Conservation (phyloP, 2,113 vertebrate genomes). For the Nycticebus coucang region DNA sequence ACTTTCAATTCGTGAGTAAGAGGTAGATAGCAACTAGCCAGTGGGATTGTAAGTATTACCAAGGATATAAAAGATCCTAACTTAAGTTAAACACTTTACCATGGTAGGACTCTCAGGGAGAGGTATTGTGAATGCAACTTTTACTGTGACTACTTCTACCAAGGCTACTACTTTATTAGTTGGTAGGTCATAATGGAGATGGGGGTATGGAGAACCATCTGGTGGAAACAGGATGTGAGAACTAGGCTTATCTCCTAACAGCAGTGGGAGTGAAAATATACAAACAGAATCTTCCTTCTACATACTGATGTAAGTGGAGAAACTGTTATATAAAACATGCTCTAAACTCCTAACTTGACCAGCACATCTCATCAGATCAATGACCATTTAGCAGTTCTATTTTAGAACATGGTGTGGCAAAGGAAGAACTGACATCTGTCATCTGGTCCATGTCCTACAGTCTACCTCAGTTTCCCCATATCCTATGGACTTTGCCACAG, state of each 20-base stretch:
- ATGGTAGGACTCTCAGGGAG: neutral
- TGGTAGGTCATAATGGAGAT: neutral
- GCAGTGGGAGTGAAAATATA: neutral
- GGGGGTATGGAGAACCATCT: neutral
- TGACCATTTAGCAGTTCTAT: conserved; percentile 17
- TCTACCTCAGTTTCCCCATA: neutral
- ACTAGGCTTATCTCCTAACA: neutral
- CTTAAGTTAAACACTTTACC: neutral
- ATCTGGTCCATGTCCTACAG: neutral
- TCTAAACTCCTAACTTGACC: neutral
- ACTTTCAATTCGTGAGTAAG: neutral
- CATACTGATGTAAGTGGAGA: neutral
- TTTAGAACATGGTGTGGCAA: neutral
- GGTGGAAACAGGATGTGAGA: neutral
- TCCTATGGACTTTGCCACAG: neutral
- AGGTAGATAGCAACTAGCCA: neutral
- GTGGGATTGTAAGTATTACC: neutral
- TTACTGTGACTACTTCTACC: neutral
- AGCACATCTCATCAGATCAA: neutral
- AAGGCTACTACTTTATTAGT: neutral
- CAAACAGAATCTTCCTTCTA: neutral
- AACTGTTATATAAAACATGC: neutral
- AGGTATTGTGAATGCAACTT: neutral
- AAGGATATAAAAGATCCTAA: neutral
- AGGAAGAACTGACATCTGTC: neutral